Evolutionary conservation across 2,888 invertebrate species (phyloP).

Genomic region (Psylliodes chrysocephalus): DNA sequence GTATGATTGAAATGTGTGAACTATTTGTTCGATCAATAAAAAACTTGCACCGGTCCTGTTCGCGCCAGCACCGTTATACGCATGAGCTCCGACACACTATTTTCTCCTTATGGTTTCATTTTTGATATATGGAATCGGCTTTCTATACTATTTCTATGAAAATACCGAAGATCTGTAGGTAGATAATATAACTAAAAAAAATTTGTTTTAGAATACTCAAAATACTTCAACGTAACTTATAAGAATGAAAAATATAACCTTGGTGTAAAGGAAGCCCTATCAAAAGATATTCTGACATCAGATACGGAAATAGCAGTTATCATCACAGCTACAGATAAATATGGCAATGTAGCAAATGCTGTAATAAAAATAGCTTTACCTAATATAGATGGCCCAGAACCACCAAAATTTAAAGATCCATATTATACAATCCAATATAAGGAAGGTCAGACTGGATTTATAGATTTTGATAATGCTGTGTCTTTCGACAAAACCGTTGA

Average conservation of each 20-base stretch:
- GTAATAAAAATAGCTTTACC: slow-evolving; percentile 25
- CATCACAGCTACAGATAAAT: slow-evolving; percentile 19
- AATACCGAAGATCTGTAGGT: too few species aligned
- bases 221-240: slow-evolving; percentile 25
- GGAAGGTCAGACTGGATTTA: not conserved
- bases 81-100: too few species aligned
- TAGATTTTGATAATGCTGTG: slow-evolving; percentile 16
- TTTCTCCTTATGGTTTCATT: too few species aligned
- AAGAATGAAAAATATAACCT: not conserved
- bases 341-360: slow-evolving; percentile 17
- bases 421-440: slow-evolving; percentile 30
- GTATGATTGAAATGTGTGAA: too few species aligned
- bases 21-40: too few species aligned
- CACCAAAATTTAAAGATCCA: slow-evolving; percentile 33
- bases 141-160: too few species aligned
- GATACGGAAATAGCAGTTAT: slow-evolving; percentile 22
- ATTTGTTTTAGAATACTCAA: slow-evolving; percentile 35
- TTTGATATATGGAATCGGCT: too few species aligned
- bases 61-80: too few species aligned
- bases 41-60: too few species aligned
- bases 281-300: not conserved
- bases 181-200: not conserved
- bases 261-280: not conserved
- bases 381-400: slow-evolving; percentile 5
- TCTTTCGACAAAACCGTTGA: slow-evolving; percentile 20